These are phyloP conservation scores for Cheiracanthium punctorium DNA, from an alignment of 2,888 invertebrate species.

Conservation along the genomic window DNA sequence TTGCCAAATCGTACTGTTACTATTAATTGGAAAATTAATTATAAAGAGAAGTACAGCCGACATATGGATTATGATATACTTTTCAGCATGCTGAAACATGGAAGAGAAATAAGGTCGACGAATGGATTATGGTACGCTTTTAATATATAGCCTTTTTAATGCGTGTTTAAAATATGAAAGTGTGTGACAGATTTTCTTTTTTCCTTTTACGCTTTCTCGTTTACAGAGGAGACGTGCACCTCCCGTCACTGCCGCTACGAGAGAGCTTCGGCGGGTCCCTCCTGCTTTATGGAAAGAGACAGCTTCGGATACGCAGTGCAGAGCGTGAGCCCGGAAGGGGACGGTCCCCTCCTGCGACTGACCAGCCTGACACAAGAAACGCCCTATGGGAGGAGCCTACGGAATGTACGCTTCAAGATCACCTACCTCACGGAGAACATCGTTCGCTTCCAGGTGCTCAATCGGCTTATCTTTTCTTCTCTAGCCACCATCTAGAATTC, in stretches of 20 bases:
- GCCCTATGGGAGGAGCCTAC: constrained; percentile 10
- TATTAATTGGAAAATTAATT: too few relatives aligned
- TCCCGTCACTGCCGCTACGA: constrained; percentile 25
- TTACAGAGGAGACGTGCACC: not conserved
- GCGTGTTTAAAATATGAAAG: too few relatives aligned
- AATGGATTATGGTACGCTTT: too few relatives aligned
- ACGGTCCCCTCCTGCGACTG: not conserved
- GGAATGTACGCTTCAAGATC: constrained; percentile 36
- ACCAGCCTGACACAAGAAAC: not conserved
- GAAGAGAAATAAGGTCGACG: too few relatives aligned
- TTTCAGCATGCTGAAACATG: not conserved
- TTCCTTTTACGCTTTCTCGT: not conserved
- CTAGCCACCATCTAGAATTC: too few relatives aligned
- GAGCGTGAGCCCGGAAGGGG: not conserved
- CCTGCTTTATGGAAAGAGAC: constrained; percentile 40
- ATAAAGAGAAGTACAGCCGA: too few relatives aligned
- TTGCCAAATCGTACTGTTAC: too few relatives aligned
- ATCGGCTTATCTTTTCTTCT: too few relatives aligned
- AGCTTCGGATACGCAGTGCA: constrained; percentile 30
- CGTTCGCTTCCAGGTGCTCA: constrained; percentile 54
- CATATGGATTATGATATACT: too few relatives aligned
- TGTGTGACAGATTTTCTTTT: too few relatives aligned
- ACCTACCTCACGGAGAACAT: constrained; percentile 59
- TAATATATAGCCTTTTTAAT: not conserved
- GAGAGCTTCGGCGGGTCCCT: not conserved